Percentiles rank a stretch among this genome's conserved stretches.
These are phyloP conservation scores for Chrysolina oricalcia DNA, from an alignment of 2,888 invertebrate species.

Conservation along the genomic window DNA sequence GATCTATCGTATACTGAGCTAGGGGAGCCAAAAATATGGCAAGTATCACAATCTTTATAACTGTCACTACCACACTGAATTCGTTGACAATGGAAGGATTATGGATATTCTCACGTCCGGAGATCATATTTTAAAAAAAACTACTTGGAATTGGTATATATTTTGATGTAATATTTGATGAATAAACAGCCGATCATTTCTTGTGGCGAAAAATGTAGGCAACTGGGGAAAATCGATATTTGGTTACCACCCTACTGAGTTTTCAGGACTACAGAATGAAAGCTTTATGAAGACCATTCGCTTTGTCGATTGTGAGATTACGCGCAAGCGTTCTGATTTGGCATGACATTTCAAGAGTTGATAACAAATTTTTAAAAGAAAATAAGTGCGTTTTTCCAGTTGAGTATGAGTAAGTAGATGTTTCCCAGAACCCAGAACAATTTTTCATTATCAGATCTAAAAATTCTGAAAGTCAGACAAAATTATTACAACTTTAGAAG, in stretches of 20 bases:
- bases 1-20: slow-evolving; percentile 12
- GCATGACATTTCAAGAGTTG: background rate
- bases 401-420: no score
- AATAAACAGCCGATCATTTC: slow-evolving; percentile 2
- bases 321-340: slow-evolving; percentile 8
- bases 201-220: slow-evolving; percentile 3
- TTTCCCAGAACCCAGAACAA: no score
- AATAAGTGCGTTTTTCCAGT: no score
- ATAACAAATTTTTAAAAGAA: background rate
- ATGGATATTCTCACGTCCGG: background rate
- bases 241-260: background rate
- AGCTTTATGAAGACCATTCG: background rate
- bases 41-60: slow-evolving; percentile 17
- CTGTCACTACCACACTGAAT: slow-evolving; percentile 18
- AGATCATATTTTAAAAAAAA: background rate
- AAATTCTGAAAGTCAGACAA: no score
- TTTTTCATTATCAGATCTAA: no score
- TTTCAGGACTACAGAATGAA: background rate
- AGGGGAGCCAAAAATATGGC: slow-evolving; percentile 13
- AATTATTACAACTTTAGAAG: no score
- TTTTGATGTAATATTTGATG: background rate
- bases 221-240: slow-evolving; percentile 16
- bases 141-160: background rate
- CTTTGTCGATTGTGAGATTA: background rate
- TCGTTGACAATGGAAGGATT: background rate